Evolutionary conservation across 2,113 vertebrate genomes (phyloP), one percentile per base, ranked within the genome.

Genomic region (Cyanistes caeruleus): DNA sequence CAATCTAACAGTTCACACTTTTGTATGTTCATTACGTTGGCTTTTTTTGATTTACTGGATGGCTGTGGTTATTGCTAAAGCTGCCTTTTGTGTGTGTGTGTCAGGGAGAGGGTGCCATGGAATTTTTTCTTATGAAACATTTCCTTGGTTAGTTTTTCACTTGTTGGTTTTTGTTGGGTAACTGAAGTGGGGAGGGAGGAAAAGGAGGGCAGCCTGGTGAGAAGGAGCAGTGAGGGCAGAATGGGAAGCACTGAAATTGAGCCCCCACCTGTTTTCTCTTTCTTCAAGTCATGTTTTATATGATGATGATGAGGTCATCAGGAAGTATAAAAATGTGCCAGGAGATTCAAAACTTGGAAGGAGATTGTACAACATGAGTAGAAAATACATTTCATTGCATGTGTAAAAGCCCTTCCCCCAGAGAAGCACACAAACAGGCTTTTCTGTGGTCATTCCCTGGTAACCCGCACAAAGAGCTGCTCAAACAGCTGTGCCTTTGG

Each of bases 371-470:
- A 60, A n/a, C 79, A 67, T 10, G 67, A 94, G 89, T 41, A 91
- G 75, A 96, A 96, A 96, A 93, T 51, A n/a, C 78, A 91, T 94
- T 82, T 87, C 62, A 51, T 43, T 21, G 64, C n/a, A 44, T 68
- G 76, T 58, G 93, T 56, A 94, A 78, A 35, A 72, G 37, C 72
- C 75, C 87, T 52, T 85, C 87, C 81, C 88, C 80, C 91, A 49
- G 73, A 37, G 94, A 68, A 83, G 53, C 69, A 39, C 79, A 95
- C 87, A 94, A 90, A 83, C 55, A 78, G 43, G 87, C 91, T 97
- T 39, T 82, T 96, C 87, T 92, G 90, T 95, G 93, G 92, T 62
- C 93, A 94, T 94, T 94, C 96, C 89, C 73, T 91, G 84, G 90
- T 90, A 85, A 96, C 90, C 41, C 48, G 0, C 96, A 96, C 93